Evolutionary conservation across 37 sponge, comb jelly and placozoan species (phyloP), one percentile per base, ranked within the genome.

Genomic region (Axinella damicornis): DNA sequence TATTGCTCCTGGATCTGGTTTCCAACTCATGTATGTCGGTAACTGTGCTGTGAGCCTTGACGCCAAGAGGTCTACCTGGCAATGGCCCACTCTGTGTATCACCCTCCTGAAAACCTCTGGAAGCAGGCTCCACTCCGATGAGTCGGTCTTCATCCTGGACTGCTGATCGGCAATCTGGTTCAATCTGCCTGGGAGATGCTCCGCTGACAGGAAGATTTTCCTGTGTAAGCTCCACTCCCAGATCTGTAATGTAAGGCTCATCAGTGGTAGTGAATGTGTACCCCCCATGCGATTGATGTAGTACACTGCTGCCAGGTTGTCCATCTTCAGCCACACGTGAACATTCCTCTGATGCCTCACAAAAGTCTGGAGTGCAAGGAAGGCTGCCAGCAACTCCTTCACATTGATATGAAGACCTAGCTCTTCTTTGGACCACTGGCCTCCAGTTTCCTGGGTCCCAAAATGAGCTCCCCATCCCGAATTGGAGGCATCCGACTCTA

Each of bases 381-480:
- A 58, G 1, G 24, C 63, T 52, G 84, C 84, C 19, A 60, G 60
- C 24, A 83, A 64, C 84, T 83, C 84, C 2, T 76, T 58, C 31
- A 20, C 60, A 53, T 83, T 83, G 74, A 75, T 74, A 36, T 74
- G 84, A 4, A 31, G 27, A 27, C 32, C 57, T 6, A 24, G 16
- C 84, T 83, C 74, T 9, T 9, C 6, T 4, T 4, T 9, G 4
- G 9, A 46, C 46, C 46, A 9, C 46, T 46, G 46, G 9, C 46
- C 46, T 12, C 46, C 46, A 12, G 46, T 46, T 9, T 46, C 9
- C 46, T 46, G 46, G 9, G 4, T 46, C 6, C 9, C 9, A 4
- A 77, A 76, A 40, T 39, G 25, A 5, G 81, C 87, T 52, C 87
- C 87, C 87, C 87, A 85, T 13, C 88, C 88, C 25, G 41, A 6